Evolutionary conservation across 2,888 invertebrate species (phyloP).

Genomic region (Drosophila flavopinicola): DNA sequence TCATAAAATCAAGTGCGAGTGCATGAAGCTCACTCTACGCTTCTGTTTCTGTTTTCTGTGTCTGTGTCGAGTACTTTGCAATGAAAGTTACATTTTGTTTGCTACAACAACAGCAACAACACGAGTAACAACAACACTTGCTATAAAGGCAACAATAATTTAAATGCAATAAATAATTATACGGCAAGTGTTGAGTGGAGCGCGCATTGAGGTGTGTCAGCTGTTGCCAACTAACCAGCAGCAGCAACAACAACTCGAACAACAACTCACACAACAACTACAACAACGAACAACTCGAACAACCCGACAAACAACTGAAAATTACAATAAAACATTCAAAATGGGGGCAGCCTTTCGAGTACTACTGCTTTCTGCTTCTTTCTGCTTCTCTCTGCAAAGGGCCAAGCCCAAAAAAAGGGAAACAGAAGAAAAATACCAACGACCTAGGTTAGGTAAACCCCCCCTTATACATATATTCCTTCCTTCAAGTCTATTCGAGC

Average conservation of each 20-base stretch:
- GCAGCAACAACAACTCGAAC: conserved; percentile 21
- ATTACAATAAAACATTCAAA: conserved; percentile 63
- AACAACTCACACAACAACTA: conserved; percentile 36
- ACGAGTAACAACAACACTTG: conserved; percentile 39
- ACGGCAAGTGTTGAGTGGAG: conserved; percentile 79
- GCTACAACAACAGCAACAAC: conserved; percentile 41
- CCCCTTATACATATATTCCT: conserved; percentile 17
- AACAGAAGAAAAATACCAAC: conserved; percentile 22
- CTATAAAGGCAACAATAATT: conserved; percentile 72
- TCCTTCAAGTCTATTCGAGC: conserved; percentile 30
- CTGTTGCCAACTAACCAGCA: conserved; percentile 61
- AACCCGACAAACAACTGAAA: conserved; percentile 40
- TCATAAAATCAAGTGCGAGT: conserved; percentile 79
- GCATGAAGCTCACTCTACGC: conserved; percentile 51
- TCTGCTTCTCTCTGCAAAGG: too few species aligned
- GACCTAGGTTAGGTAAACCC: too few species aligned
- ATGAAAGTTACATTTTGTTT: conserved; percentile 66
- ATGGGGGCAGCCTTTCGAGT: conserved; percentile 42
- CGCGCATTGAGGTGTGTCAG: conserved; percentile 77
- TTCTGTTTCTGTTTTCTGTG: conserved; percentile 23
- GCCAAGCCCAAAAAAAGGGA: conserved; percentile 63
- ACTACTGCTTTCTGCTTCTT: conserved; percentile 7
- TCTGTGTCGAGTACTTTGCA: conserved; percentile 25
- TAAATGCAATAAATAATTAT: conserved; percentile 82
- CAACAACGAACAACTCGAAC: conserved; percentile 25